Percentiles rank a stretch among this genome's conserved stretches.
These are phyloP conservation scores for Oreochromis niloticus DNA, from an alignment of 2,113 vertebrate species.

Conservation along the genomic window DNA sequence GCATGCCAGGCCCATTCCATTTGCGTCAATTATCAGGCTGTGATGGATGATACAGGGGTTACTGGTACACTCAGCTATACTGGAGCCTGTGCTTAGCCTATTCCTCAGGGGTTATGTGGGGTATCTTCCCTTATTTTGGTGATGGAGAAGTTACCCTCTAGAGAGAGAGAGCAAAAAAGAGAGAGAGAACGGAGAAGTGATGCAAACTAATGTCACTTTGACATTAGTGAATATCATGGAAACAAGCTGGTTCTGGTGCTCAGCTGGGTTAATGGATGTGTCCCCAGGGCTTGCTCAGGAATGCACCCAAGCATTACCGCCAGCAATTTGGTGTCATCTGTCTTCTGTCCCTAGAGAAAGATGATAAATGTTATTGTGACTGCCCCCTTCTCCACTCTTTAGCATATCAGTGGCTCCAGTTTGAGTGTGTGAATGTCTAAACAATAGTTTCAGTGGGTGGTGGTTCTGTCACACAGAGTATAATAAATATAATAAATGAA, in stretches of 20 bases:
- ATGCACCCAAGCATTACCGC: slow-evolving; percentile 28
- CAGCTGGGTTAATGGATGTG: slow-evolving; percentile 36
- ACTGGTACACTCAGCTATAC: background rate
- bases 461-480: background rate
- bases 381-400: background rate
- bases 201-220: background rate
- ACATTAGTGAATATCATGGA: slow-evolving; percentile 1
- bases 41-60: slow-evolving; percentile 4
- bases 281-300: slow-evolving; percentile 45
- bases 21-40: slow-evolving; percentile 12
- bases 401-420: background rate
- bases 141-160: background rate
- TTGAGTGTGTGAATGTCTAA: background rate
- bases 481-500: background rate
- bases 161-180: background rate
- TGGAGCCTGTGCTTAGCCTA: background rate
- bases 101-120: background rate
- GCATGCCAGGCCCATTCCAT: background rate
- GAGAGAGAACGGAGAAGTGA: background rate
- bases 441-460: background rate
- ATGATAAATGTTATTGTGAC: slow-evolving; percentile 27
- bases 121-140: background rate
- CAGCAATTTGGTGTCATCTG: slow-evolving; percentile 38
- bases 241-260: background rate
- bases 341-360: slow-evolving; percentile 40